Evolutionary conservation across 1,140 invertebrate species (phyloP).

Genomic region (Orchesella cincta): DNA sequence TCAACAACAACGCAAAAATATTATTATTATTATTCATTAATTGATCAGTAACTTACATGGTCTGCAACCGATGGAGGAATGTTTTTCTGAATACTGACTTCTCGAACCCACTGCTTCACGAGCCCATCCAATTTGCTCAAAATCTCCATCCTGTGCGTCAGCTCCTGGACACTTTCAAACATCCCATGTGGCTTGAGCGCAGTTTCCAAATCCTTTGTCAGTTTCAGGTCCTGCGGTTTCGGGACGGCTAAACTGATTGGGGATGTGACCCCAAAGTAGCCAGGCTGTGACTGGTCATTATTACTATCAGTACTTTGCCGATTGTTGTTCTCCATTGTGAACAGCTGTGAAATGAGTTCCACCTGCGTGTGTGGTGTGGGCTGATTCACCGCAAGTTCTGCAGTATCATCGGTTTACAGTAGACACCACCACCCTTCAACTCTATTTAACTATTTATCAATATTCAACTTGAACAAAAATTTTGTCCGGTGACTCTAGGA

Average conservation of each 20-base stretch:
- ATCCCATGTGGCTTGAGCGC: slow-evolving; percentile 80
- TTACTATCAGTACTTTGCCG: background rate
- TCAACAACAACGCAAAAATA: background rate
- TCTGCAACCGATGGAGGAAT: slow-evolving; percentile 84
- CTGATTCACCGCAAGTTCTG: too few species aligned
- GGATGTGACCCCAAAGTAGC: slow-evolving; percentile 78
- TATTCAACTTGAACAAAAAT: too few species aligned
- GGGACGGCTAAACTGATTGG: slow-evolving; percentile 87
- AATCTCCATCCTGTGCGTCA: slow-evolving; percentile 75
- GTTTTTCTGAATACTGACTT: slow-evolving; percentile 82
- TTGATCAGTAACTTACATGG: slow-evolving; percentile 57
- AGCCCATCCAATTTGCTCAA: slow-evolving; percentile 80
- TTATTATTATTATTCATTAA: background rate
- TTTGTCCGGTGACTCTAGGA: too few species aligned
- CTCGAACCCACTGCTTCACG: slow-evolving; percentile 88
- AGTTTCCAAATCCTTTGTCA: slow-evolving; percentile 79
- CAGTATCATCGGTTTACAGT: too few species aligned
- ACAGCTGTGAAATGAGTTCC: too few species aligned
- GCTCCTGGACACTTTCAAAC: slow-evolving; percentile 86
- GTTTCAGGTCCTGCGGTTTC: slow-evolving; percentile 78
- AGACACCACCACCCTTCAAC: too few species aligned
- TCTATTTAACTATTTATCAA: too few species aligned
- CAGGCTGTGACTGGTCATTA: background rate
- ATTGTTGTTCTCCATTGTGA: slow-evolving; percentile 28
- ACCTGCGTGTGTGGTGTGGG: too few species aligned